phyloP scores from a whole-genome alignment of 2,888 invertebrate species.

The Macropis europaea region DNA sequence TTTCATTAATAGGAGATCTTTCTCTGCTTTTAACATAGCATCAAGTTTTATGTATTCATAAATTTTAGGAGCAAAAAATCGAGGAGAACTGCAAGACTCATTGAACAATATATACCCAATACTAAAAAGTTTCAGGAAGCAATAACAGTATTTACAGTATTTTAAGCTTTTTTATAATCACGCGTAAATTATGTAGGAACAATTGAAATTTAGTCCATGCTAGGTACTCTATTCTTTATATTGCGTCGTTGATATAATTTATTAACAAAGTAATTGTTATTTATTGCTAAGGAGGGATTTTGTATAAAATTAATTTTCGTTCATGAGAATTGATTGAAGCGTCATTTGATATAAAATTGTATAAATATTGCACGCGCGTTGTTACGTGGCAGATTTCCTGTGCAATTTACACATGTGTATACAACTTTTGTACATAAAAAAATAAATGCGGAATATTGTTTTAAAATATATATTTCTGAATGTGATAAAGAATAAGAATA shows the following conservation, averaged over 20 bases:
- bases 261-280: neutral
- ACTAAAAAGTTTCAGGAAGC: conserved; percentile 95
- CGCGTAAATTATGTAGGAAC: neutral
- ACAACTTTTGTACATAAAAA: neutral
- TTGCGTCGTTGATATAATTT: neutral
- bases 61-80: conserved; percentile 90
- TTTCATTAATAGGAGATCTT: neutral
- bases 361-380: neutral
- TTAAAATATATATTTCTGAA: conserved; percentile 38
- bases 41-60: neutral
- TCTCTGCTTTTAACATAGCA: neutral
- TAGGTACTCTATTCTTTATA: neutral
- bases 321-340: neutral
- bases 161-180: conserved; percentile 20
- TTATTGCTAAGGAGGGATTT: conserved; percentile 9
- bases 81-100: conserved; percentile 95
- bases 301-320: neutral
- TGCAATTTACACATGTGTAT: neutral
- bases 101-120: conserved; percentile 97
- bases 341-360: neutral
- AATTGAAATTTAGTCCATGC: neutral
- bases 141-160: conserved; percentile 75
- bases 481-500: conserved; percentile 29
- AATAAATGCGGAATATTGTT: conserved; percentile 10
- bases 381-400: neutral